These are phyloP conservation scores for Rhinopomastus cyanomelas DNA, from an alignment of 2,113 vertebrate genomes.

Conservation along the genomic window DNA sequence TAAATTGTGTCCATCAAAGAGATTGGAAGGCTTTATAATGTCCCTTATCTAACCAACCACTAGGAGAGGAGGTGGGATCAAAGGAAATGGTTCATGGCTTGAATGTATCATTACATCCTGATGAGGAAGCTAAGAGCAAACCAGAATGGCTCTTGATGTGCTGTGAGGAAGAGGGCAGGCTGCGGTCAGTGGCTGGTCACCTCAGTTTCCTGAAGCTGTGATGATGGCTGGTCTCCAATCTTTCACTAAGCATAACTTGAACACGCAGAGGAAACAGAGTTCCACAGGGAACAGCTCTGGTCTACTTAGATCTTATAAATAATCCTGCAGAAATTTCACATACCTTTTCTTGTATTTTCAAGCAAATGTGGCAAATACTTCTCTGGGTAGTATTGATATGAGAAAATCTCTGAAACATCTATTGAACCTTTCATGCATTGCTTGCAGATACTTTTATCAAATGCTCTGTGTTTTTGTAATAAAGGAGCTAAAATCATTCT, in stretches of 20 bases:
- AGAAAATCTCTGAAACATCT: background rate
- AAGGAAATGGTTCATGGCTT: slow-evolving; percentile 29
- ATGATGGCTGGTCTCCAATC: background rate
- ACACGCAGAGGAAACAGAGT: background rate
- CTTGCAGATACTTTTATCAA: background rate
- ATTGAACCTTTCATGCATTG: background rate
- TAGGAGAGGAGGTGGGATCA: background rate
- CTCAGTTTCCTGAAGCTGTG: background rate
- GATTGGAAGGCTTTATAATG: background rate
- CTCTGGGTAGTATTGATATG: fast-evolving
- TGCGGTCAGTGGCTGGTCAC: background rate
- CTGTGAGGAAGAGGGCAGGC: background rate
- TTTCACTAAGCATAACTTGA: background rate
- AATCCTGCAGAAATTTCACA: background rate
- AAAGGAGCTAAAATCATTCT: background rate
- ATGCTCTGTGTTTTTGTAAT: background rate
- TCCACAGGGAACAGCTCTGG: background rate
- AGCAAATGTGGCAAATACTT: background rate
- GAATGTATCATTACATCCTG: slow-evolving; percentile 30
- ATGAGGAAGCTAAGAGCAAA: slow-evolving; percentile 8
- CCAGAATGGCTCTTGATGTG: background rate
- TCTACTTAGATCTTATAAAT: background rate
- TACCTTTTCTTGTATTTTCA: background rate
- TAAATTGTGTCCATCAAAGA: slow-evolving; percentile 32
- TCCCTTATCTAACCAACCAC: slow-evolving; percentile 31